A percentile compares a stretch with the other conserved stretches of the same genome.
phyloP scores from a whole-genome alignment of 1,140 invertebrate species.

The Macrostomum lignano region DNA sequence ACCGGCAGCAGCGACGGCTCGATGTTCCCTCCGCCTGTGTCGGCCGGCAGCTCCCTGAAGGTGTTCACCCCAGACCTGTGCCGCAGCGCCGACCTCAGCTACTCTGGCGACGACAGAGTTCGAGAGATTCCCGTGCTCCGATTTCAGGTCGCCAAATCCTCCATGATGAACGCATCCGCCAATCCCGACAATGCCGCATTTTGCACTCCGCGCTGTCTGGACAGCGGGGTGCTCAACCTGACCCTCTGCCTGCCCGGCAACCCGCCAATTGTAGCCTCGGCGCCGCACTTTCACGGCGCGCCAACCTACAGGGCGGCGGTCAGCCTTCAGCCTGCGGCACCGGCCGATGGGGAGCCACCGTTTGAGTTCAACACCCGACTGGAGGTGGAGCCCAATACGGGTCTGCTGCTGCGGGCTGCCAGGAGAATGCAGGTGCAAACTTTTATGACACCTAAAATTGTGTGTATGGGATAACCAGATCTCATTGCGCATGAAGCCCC shows the following conservation, averaged over 20 bases:
- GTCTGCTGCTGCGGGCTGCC: too few species aligned
- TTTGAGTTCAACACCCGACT: too few species aligned
- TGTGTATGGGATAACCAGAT: too few species aligned
- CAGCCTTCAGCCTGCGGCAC: too few species aligned
- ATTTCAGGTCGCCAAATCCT: conserved; percentile 10
- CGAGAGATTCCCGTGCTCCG: too few species aligned
- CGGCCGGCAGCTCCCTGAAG: conserved; percentile 10
- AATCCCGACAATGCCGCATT: conserved; percentile 14
- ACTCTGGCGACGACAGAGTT: too few species aligned
- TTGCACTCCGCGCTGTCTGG: conserved; percentile 12
- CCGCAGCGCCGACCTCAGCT: conserved; percentile 9
- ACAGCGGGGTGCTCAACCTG: conserved; percentile 13
- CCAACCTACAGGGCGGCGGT: too few species aligned
- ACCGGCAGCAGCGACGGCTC: conserved; percentile 18
- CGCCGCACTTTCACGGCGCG: conserved; percentile 11
- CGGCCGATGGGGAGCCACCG: too few species aligned
- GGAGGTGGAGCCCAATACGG: too few species aligned
- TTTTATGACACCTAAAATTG: too few species aligned
- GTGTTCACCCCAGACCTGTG: conserved; percentile 15
- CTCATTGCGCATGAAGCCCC: too few species aligned
- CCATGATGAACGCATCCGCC: conserved; percentile 10
- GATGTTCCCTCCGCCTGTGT: conserved; percentile 13
- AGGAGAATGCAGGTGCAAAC: too few species aligned
- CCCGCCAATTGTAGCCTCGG: conserved; percentile 11
- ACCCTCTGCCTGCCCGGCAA: conserved; percentile 10